Evolutionary conservation across 1,140 invertebrate species (phyloP).

Genomic region (Augochlora pura): DNA sequence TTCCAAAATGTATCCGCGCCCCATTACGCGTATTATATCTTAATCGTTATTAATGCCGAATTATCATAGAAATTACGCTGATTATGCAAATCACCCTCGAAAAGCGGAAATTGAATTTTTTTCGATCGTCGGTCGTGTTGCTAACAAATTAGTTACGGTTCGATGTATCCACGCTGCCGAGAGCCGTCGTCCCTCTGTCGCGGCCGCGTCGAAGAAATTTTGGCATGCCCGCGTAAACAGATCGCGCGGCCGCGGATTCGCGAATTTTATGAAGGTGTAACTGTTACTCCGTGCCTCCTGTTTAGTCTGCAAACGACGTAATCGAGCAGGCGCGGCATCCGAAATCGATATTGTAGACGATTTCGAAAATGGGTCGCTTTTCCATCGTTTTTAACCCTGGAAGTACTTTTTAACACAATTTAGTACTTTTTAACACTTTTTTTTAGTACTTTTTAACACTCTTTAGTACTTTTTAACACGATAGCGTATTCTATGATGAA

Average conservation of each 20-base stretch:
- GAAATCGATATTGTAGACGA: too few relatives aligned
- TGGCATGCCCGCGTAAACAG: constrained; percentile 32
- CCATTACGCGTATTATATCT: constrained; percentile 26
- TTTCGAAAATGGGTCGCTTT: too few relatives aligned
- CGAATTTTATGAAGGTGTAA: background rate
- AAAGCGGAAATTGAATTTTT: constrained; percentile 40
- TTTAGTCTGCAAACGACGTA: background rate
- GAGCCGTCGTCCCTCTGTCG: constrained; percentile 17
- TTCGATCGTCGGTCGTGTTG: constrained; percentile 9
- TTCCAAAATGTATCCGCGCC: background rate
- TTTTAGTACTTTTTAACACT: too few relatives aligned
- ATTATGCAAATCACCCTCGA: constrained; percentile 18
- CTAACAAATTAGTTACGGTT: constrained; percentile 33
- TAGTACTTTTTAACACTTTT: too few relatives aligned
- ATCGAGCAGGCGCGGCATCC: background rate
- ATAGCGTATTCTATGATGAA: too few relatives aligned
- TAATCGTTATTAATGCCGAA: constrained; percentile 32
- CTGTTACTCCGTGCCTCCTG: background rate
- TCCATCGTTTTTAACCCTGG: too few relatives aligned
- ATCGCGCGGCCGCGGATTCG: background rate
- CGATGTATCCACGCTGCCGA: background rate
- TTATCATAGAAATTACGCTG: constrained; percentile 33
- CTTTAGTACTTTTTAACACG: too few relatives aligned
- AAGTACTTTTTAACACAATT: too few relatives aligned
- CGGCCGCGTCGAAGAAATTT: constrained; percentile 32